Evolutionary conservation across 2,797 vertebrate species (phyloP).

Genomic region (Anguilla marmorata): DNA sequence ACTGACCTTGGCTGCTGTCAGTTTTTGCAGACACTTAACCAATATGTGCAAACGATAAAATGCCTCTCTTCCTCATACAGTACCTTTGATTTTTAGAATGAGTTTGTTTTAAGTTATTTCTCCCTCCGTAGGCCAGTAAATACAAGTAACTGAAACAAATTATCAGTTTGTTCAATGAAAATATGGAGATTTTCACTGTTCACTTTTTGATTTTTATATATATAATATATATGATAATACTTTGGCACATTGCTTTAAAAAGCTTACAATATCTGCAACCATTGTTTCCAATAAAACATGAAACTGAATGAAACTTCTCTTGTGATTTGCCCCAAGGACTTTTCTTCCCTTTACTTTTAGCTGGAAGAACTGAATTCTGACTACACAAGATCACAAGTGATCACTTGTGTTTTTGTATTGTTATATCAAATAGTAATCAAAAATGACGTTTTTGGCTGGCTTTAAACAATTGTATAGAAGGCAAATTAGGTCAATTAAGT

Average conservation of each 20-base stretch:
- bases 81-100: neutral
- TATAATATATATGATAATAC: neutral
- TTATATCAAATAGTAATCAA: no score
- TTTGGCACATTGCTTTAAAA: neutral
- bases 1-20: neutral
- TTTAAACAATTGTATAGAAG: no score
- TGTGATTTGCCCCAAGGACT: neutral
- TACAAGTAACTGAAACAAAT: neutral
- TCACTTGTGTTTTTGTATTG: no score
- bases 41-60: neutral
- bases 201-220: neutral
- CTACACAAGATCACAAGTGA: no score
- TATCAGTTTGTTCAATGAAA: neutral
- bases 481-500: no score
- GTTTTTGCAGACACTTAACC: neutral
- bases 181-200: neutral
- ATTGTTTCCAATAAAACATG: neutral
- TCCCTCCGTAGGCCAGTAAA: neutral
- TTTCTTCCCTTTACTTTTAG: neutral
- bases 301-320: neutral
- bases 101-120: neutral
- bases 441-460: no score
- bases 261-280: constrained; percentile 4
- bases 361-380: neutral
- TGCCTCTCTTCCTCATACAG: neutral